Evolutionary conservation across 2,797 vertebrate genomes (phyloP).

Genomic region (Hippopotamyrus pictus): DNA sequence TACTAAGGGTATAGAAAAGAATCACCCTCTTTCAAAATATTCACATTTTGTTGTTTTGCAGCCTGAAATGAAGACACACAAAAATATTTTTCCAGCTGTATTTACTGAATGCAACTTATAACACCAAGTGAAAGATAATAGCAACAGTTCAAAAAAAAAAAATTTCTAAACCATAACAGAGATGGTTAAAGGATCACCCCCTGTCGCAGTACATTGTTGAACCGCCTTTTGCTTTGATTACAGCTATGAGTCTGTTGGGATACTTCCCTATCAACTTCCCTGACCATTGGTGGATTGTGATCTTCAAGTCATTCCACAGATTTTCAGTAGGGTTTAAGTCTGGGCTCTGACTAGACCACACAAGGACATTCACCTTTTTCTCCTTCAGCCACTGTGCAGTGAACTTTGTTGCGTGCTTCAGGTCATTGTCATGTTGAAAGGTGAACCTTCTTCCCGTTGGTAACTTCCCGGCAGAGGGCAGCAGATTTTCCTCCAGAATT

Average conservation of each 20-base stretch:
- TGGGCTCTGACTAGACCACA: neutral
- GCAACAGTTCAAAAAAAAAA: neutral
- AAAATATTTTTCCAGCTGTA: neutral
- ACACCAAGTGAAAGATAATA: neutral
- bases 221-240: neutral
- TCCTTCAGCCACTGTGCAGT: neutral
- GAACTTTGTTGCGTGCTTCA: neutral
- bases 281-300: neutral
- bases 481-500: neutral
- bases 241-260: neutral
- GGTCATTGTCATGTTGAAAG: neutral
- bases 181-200: neutral
- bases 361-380: neutral
- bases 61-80: neutral
- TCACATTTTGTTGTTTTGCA: neutral
- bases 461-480: neutral
- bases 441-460: neutral
- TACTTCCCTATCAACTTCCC: neutral
- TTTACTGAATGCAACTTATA: neutral
- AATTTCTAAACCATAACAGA: neutral
- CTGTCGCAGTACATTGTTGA: neutral
- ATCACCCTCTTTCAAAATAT: neutral
- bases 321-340: neutral
- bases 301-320: neutral
- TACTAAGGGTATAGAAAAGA: neutral